phyloP scores from a whole-genome alignment of 1,140 invertebrate genomes.

The Reticulitermes speratus region DNA sequence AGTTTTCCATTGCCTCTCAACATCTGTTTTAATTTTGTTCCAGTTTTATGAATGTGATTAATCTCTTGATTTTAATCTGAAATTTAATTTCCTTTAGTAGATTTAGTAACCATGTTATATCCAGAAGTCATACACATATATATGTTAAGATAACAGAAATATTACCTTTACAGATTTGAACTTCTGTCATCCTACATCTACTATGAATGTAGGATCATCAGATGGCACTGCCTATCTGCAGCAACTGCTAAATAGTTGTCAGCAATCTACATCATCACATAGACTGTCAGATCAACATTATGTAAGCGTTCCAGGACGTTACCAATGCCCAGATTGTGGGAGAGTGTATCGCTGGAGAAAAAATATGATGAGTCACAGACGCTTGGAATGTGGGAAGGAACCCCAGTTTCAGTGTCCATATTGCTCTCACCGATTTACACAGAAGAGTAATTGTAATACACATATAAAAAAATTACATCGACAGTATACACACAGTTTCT shows the following conservation, averaged over 20 bases:
- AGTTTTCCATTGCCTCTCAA: too few relatives aligned
- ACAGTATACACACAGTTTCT: neutral
- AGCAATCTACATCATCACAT: neutral
- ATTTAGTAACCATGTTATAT: too few relatives aligned
- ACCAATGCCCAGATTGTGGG: conserved; percentile 43
- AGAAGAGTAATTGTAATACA: conserved; percentile 44
- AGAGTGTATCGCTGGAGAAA: conserved; percentile 33
- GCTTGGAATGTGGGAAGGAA: conserved; percentile 46
- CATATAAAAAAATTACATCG: conserved; percentile 43
- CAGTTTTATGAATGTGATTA: too few relatives aligned
- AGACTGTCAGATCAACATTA: neutral
- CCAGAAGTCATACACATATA: neutral
- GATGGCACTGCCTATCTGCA: neutral
- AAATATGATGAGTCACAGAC: conserved; percentile 40
- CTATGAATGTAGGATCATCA: neutral
- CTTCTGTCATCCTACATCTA: neutral
- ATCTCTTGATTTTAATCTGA: too few relatives aligned
- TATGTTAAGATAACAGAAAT: neutral
- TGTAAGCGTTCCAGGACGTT: neutral
- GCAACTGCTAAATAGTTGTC: neutral
- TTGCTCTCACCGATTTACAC: conserved; percentile 47
- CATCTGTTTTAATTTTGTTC: too few relatives aligned
- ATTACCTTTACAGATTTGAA: conserved; percentile 5
- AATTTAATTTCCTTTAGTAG: too few relatives aligned
- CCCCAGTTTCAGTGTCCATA: conserved; percentile 48